Conservation (phyloP, 2,797 vertebrate species). For the Liasis olivaceus region DNA sequence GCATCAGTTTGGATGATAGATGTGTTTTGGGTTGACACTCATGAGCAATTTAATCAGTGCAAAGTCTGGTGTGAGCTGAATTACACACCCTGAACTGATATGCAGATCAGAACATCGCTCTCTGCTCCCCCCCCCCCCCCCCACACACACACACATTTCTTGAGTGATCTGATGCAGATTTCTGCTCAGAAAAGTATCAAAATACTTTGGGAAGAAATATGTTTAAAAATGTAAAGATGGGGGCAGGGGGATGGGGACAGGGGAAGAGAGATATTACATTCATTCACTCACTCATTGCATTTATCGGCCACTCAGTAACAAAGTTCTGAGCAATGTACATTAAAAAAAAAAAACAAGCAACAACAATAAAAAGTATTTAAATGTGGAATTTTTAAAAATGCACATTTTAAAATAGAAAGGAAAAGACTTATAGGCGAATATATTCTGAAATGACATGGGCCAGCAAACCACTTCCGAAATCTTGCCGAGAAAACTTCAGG, state of each 20-base stretch:
- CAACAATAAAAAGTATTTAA: not conserved
- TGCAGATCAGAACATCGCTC: not conserved
- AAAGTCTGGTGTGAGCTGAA: not conserved
- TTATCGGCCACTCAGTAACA: not conserved
- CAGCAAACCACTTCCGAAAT: not conserved
- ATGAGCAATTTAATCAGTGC: not conserved
- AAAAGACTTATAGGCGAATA: not conserved
- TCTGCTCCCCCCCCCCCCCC: too few species aligned
- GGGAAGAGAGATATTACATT: not conserved
- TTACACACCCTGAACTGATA: not conserved
- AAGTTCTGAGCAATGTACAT: not conserved
- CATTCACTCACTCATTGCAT: not conserved
- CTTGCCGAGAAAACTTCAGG: not conserved
- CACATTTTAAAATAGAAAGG: not conserved
- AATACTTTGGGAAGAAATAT: not conserved
- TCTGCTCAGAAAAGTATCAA: not conserved
- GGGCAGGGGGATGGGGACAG: not conserved
- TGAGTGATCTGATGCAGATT: not conserved
- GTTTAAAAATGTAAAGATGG: not conserved
- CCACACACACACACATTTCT: too few species aligned
- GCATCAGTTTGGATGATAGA: not conserved
- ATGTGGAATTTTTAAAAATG: not conserved
- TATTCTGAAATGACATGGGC: not conserved
- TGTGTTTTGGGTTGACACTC: not conserved
- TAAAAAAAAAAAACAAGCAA: not conserved